These are phyloP conservation scores for Hermaeophaga mercurialis DNA, from an alignment of 2,888 invertebrate species.

Conservation along the genomic window DNA sequence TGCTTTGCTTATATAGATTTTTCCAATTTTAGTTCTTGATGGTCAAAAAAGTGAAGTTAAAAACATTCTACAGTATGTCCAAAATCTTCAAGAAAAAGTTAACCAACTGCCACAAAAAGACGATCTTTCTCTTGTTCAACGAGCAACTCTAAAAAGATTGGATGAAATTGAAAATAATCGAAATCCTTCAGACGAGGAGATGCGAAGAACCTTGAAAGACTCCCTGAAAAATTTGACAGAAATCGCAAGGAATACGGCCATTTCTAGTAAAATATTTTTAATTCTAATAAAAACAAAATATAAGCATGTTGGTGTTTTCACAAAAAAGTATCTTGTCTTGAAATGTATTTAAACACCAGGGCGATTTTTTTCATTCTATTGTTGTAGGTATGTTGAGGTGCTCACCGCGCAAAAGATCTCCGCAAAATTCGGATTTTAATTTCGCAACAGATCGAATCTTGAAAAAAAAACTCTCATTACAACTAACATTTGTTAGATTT, in stretches of 20 bases:
- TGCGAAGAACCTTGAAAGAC: neutral
- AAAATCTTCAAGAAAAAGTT: slow-evolving; percentile 44
- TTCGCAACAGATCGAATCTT: too few relatives aligned
- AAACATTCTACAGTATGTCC: slow-evolving; percentile 44
- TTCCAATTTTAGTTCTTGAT: slow-evolving; percentile 45
- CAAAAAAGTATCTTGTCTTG: too few relatives aligned
- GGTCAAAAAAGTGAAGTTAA: slow-evolving; percentile 50
- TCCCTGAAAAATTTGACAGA: neutral
- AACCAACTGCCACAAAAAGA: slow-evolving; percentile 57
- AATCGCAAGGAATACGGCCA: neutral
- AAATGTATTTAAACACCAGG: too few relatives aligned
- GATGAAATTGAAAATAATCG: slow-evolving; percentile 24
- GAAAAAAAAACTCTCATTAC: too few relatives aligned
- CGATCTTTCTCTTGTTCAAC: slow-evolving; percentile 64
- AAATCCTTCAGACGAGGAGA: neutral
- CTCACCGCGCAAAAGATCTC: too few relatives aligned
- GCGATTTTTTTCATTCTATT: too few relatives aligned
- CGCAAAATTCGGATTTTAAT: too few relatives aligned
- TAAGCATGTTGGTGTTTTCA: too few relatives aligned
- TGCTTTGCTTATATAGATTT: too few relatives aligned
- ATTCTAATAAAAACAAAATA: too few relatives aligned
- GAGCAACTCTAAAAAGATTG: slow-evolving; percentile 60
- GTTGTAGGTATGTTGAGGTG: too few relatives aligned
- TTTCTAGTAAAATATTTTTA: neutral
- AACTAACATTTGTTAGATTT: too few relatives aligned